A percentile compares a stretch with the other conserved stretches of the same genome.
These are phyloP conservation scores for Epicampocera succincta DNA, from an alignment of 2,888 invertebrate genomes.

Conservation along the genomic window DNA sequence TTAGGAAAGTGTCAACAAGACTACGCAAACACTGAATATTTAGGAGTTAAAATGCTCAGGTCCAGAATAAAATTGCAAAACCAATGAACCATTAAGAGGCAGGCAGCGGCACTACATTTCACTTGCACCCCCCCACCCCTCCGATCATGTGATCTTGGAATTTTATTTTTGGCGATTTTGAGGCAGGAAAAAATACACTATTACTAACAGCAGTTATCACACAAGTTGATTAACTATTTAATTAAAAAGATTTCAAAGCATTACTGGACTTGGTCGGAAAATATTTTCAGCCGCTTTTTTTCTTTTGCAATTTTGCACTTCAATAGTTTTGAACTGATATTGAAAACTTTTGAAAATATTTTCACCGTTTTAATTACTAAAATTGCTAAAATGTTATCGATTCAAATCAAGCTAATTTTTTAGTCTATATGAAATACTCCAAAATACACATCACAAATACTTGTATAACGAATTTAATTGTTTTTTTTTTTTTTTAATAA, in stretches of 20 bases:
- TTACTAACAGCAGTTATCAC: too few relatives aligned
- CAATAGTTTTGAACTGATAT: too few relatives aligned
- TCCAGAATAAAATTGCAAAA: slow-evolving; percentile 2
- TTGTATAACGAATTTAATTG: slow-evolving; percentile 21
- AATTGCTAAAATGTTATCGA: slow-evolving; percentile 24
- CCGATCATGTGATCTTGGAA: too few relatives aligned
- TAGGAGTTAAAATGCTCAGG: neutral
- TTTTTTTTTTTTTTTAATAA: too few relatives aligned
- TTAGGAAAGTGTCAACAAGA: slow-evolving; percentile 37
- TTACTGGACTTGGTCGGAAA: slow-evolving; percentile 12
- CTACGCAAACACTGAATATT: slow-evolving; percentile 59
- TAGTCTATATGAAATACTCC: slow-evolving; percentile 16
- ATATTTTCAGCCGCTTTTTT: slow-evolving; percentile 42
- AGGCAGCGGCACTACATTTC: too few relatives aligned
- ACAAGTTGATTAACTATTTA: neutral
- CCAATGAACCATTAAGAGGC: too few relatives aligned
- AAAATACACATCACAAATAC: slow-evolving; percentile 64
- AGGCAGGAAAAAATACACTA: too few relatives aligned
- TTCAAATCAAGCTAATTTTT: slow-evolving; percentile 48
- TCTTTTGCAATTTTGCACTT: too few relatives aligned
- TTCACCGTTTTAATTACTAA: neutral
- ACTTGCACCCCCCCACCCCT: too few relatives aligned
- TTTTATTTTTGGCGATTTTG: too few relatives aligned
- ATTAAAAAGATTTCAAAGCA: slow-evolving; percentile 43
- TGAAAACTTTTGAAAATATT: too few relatives aligned